Conservation (phyloP, 2,113 vertebrate species). For the Tragelaphus imberbis region DNA sequence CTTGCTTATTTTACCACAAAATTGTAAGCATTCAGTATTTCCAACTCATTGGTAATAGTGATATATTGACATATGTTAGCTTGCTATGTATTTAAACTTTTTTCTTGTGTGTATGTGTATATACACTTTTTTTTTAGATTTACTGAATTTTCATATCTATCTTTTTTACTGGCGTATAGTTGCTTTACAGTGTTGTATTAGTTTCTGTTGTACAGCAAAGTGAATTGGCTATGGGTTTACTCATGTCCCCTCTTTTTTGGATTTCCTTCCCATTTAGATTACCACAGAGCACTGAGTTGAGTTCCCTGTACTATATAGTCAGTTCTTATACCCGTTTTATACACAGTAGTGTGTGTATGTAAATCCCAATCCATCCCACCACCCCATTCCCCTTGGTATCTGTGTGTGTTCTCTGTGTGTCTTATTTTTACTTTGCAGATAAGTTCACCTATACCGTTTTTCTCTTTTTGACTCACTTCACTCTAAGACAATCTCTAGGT, state of each 20-base stretch:
- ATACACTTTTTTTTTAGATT: neutral
- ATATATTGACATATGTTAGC: neutral
- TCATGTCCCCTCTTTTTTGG: neutral
- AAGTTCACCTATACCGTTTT: neutral
- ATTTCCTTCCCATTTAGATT: neutral
- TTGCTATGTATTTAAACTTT: neutral
- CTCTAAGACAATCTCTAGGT: neutral
- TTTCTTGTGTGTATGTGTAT: neutral
- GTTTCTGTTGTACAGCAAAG: neutral
- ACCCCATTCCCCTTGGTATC: neutral
- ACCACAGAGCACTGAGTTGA: neutral
- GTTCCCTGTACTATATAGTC: neutral
- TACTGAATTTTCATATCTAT: neutral
- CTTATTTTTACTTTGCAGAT: neutral
- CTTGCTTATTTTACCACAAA: neutral
- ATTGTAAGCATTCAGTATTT: neutral
- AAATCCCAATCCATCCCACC: neutral
- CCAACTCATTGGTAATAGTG: neutral
- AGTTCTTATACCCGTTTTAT: neutral
- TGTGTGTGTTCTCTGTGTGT: neutral
- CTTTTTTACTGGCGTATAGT: neutral
- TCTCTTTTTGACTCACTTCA: neutral
- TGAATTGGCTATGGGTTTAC: rapidly evolving
- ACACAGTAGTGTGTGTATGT: neutral
- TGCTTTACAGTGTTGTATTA: neutral